A percentile compares a stretch with the other conserved stretches of the same genome.
Conservation (phyloP, 2,888 invertebrate species). For the Theodoxus fluviatilis region DNA sequence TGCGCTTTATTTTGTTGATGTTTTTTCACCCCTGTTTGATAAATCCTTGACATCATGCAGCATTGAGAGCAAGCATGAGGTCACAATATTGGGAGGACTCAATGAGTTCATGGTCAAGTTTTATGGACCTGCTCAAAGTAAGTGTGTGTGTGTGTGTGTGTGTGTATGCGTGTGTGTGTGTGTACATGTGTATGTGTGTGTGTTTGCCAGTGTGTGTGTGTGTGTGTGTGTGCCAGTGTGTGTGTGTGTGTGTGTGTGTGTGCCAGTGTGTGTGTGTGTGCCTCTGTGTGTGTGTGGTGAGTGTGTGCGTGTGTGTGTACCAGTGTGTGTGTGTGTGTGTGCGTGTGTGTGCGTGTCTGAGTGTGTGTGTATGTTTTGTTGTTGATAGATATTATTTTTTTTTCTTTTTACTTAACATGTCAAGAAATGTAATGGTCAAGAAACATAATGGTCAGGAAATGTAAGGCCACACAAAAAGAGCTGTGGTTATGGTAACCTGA, state of each 20-base stretch:
- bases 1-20: not conserved
- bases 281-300: not conserved
- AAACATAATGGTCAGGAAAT: too few species aligned
- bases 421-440: too few species aligned
- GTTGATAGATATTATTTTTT: too few species aligned
- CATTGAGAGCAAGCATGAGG: constrained; percentile 99
- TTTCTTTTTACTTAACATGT: too few species aligned
- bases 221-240: too few species aligned
- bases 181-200: too few species aligned
- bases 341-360: not conserved
- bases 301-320: constrained; percentile 15
- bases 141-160: constrained; percentile 36
- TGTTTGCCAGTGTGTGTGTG: too few species aligned
- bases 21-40: not conserved
- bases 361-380: too few species aligned
- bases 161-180: too few species aligned
- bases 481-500: too few species aligned
- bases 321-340: constrained; percentile 16
- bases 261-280: not conserved
- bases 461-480: too few species aligned
- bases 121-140: constrained; percentile 95
- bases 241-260: constrained; percentile 6
- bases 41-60: constrained; percentile 68
- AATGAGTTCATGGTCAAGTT: constrained; percentile 99
- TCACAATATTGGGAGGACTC: constrained; percentile 94